A percentile compares a stretch with the other conserved stretches of the same genome.
Evolutionary conservation across 2,113 vertebrate genomes (phyloP).

Genomic region (Equus przewalskii): DNA sequence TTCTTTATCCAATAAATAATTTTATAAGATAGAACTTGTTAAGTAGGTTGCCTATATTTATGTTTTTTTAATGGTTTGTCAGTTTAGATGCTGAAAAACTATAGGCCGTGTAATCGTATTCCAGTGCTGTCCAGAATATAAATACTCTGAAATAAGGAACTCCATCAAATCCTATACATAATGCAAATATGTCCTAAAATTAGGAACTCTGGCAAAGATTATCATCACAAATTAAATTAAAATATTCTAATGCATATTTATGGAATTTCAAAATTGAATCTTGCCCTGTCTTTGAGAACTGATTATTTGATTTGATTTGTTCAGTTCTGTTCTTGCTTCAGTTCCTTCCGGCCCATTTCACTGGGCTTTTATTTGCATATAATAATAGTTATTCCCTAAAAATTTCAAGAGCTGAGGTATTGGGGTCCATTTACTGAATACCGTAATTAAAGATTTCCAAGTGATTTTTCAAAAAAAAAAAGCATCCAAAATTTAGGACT

Average conservation of each 20-base stretch:
- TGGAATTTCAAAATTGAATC: background rate
- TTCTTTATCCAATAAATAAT: background rate
- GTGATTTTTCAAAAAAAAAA: background rate
- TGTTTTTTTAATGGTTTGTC: background rate
- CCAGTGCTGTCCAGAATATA: background rate
- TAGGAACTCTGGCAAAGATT: background rate
- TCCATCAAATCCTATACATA: background rate
- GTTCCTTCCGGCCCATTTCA: background rate
- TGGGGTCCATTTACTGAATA: background rate
- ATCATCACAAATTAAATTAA: background rate
- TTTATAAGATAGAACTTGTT: background rate
- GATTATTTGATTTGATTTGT: background rate
- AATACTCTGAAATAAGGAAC: background rate
- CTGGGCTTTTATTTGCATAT: background rate
- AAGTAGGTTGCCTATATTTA: background rate
- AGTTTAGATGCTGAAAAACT: constrained; percentile 9
- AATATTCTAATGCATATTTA: background rate
- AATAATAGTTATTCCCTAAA: background rate
- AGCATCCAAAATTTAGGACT: background rate
- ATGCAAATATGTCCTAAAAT: background rate
- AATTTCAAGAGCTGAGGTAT: background rate
- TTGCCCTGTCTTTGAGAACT: background rate
- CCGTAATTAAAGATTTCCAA: background rate
- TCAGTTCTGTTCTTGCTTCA: background rate
- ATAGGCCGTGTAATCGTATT: background rate